Percentiles rank a stretch among this genome's conserved stretches.
phyloP scores from a whole-genome alignment of 2,797 vertebrate genomes.

The Philypnodon macrostomus region DNA sequence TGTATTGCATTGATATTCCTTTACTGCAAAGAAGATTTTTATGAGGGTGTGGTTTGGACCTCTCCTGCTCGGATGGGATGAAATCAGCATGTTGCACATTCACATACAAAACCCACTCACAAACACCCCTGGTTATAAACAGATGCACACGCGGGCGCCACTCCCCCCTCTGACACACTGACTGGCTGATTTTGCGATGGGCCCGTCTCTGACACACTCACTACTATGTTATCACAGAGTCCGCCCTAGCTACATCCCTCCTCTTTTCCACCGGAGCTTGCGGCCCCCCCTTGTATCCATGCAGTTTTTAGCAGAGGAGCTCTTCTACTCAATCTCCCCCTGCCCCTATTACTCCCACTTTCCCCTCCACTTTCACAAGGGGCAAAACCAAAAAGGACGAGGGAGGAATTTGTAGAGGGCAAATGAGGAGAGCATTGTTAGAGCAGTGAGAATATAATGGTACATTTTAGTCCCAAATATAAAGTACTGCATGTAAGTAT shows the following conservation, averaged over 20 bases:
- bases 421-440: conserved; percentile 43
- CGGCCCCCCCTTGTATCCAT: conserved; percentile 80
- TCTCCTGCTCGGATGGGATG: conserved; percentile 33
- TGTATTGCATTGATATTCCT: conserved; percentile 24
- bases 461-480: too few relatives aligned
- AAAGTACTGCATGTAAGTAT: too few relatives aligned
- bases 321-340: conserved; percentile 40
- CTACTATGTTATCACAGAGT: conserved; percentile 59
- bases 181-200: conserved; percentile 66
- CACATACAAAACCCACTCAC: conserved; percentile 13
- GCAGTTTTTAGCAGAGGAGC: conserved; percentile 80
- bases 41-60: conserved; percentile 60
- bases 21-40: conserved; percentile 34
- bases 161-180: conserved; percentile 60
- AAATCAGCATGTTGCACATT: conserved; percentile 36
- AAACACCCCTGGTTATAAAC: conserved; percentile 30
- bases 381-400: conserved; percentile 53
- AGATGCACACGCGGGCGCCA: conserved; percentile 27
- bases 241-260: conserved; percentile 29
- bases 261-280: conserved; percentile 24
- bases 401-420: conserved; percentile 54
- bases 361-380: conserved; percentile 46
- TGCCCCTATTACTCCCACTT: conserved; percentile 8
- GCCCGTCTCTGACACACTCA: conserved; percentile 70
- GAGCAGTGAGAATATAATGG: too few relatives aligned